A percentile compares a stretch with the other conserved stretches of the same genome.
Conservation (phyloP, 2,888 invertebrate species). For the Salpingus planirostris region DNA sequence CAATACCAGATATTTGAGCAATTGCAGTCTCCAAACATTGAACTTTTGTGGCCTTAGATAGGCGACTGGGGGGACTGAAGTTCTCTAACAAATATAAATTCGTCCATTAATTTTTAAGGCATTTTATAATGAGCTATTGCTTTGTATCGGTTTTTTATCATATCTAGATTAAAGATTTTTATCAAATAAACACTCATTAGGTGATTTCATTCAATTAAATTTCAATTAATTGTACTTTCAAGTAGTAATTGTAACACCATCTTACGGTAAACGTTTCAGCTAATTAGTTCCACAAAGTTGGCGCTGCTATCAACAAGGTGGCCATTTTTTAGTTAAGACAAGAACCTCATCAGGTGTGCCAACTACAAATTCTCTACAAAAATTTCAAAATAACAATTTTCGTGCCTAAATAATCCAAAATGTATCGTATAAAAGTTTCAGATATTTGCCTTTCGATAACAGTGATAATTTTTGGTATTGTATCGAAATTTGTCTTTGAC, state of each 20-base stretch:
- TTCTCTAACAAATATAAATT: constrained; percentile 1
- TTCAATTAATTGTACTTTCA: no score
- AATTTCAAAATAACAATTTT: no score
- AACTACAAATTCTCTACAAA: no score
- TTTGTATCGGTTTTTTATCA: not conserved
- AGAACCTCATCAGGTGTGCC: no score
- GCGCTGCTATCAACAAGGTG: no score
- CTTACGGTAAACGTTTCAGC: no score
- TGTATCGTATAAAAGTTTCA: constrained; percentile 4
- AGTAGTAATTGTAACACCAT: no score
- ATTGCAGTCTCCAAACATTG: constrained; percentile 81
- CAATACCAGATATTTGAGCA: constrained; percentile 73
- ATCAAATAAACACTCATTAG: no score
- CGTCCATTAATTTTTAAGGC: constrained; percentile 1
- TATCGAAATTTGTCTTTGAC: constrained; percentile 38
- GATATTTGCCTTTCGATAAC: constrained; percentile 12
- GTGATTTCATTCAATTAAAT: no score
- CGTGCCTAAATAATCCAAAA: constrained; percentile 1
- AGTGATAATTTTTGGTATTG: constrained; percentile 15
- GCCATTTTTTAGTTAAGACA: no score
- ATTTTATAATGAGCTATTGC: not conserved
- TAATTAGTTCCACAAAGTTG: no score
- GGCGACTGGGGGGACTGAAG: not conserved
- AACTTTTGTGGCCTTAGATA: constrained; percentile 57
- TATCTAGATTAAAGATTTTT: no score